phyloP scores from a whole-genome alignment of 2,797 vertebrate genomes.

The Miopithecus talapoin region DNA sequence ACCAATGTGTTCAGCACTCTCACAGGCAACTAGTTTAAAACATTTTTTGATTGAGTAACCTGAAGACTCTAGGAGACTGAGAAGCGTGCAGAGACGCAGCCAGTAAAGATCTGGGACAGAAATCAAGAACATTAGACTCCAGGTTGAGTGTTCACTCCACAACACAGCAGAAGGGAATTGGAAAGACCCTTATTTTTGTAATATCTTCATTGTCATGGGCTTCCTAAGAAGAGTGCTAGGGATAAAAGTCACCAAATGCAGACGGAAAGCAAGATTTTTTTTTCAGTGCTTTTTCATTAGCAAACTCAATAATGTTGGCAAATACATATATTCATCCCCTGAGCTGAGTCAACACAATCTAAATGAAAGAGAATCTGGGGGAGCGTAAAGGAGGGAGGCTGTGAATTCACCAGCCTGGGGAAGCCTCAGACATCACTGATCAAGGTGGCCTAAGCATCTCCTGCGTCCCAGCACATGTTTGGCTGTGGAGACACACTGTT shows the following conservation, averaged over 20 bases:
- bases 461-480: neutral
- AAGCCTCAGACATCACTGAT: neutral
- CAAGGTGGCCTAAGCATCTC: neutral
- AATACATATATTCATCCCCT: neutral
- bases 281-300: neutral
- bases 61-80: neutral
- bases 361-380: neutral
- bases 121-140: neutral
- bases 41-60: neutral
- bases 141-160: neutral
- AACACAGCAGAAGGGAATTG: no score
- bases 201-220: neutral
- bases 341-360: neutral
- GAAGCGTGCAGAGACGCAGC: neutral
- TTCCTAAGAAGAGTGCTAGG: neutral
- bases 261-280: neutral
- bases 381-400: neutral
- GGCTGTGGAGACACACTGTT: neutral
- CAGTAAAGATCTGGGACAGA: neutral
- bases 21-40: neutral
- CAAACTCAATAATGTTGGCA: neutral
- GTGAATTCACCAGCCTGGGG: neutral
- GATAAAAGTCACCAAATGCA: neutral
- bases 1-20: neutral
- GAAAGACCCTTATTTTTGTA: neutral